Evolutionary conservation across 2,888 invertebrate species (phyloP).

Genomic region (Rugalucina vietnamica): DNA sequence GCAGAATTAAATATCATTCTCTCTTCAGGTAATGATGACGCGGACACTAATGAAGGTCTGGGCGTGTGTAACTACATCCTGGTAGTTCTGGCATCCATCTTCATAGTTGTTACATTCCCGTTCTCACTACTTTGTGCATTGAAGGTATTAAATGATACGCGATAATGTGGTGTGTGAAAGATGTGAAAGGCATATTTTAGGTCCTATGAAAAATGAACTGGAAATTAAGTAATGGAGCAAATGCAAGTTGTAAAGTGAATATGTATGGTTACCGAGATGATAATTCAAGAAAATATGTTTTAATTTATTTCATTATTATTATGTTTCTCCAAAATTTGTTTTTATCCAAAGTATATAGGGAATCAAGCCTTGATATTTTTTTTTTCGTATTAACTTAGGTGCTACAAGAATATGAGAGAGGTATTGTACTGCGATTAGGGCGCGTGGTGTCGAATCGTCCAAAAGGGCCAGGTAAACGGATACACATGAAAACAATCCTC

Average conservation of each 20-base stretch:
- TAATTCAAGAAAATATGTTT: background rate
- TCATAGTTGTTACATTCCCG: background rate
- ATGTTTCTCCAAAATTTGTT: background rate
- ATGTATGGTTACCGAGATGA: background rate
- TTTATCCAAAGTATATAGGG: background rate
- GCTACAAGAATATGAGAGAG: background rate
- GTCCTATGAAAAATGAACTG: no score
- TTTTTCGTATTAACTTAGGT: background rate
- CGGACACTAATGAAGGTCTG: no score
- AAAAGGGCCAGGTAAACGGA: background rate
- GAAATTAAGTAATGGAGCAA: no score
- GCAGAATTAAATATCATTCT: no score
- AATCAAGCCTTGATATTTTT: background rate
- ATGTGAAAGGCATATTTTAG: no score
- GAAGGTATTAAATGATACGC: background rate
- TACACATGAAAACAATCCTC: background rate
- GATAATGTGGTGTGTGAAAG: background rate
- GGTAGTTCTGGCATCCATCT: background rate
- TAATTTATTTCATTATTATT: background rate
- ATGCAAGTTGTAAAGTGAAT: no score
- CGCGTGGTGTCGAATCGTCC: background rate
- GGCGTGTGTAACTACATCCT: background rate
- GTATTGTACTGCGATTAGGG: background rate
- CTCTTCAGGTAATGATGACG: no score
- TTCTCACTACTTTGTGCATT: background rate